These are phyloP conservation scores for Drosophila borealis DNA, from an alignment of 2,888 invertebrate genomes.

Conservation along the genomic window DNA sequence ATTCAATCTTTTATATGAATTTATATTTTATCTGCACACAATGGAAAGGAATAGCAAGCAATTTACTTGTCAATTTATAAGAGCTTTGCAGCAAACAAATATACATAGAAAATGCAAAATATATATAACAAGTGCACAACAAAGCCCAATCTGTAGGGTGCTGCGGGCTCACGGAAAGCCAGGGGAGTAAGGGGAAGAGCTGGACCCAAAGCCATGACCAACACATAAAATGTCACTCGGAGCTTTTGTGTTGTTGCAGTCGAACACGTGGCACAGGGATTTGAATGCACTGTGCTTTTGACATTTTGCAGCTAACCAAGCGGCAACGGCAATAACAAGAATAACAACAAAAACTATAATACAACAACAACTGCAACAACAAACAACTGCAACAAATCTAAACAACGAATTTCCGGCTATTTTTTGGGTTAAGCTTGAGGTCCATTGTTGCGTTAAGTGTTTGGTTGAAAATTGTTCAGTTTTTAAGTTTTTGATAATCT, in stretches of 20 bases:
- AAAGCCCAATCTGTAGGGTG: slow-evolving; percentile 3
- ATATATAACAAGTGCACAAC: slow-evolving; percentile 21
- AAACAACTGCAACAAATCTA: slow-evolving; percentile 33
- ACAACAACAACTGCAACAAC: background rate
- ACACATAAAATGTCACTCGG: slow-evolving; percentile 37
- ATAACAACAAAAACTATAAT: background rate
- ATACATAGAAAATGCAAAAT: slow-evolving; percentile 26
- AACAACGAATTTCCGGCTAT: slow-evolving; percentile 46
- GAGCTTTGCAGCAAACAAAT: slow-evolving; percentile 3
- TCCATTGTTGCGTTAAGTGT: slow-evolving; percentile 40
- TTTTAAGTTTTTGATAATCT: slow-evolving; percentile 25
- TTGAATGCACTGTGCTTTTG: slow-evolving; percentile 51
- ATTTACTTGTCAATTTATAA: slow-evolving; percentile 30
- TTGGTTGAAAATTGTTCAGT: slow-evolving; percentile 26
- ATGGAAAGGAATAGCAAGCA: slow-evolving; percentile 12
- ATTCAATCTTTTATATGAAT: slow-evolving; percentile 2
- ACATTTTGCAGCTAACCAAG: slow-evolving; percentile 49
- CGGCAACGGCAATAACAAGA: slow-evolving; percentile 11
- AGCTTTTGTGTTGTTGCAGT: slow-evolving; percentile 37
- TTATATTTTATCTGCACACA: slow-evolving; percentile 19
- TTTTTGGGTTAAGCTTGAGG: slow-evolving; percentile 16
- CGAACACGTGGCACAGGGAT: slow-evolving; percentile 42
- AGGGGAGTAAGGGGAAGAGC: background rate
- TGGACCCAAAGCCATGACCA: slow-evolving; percentile 1
- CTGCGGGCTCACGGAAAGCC: background rate